Evolutionary conservation across 2,797 vertebrate species (phyloP).

Genomic region (Molothrus aeneus): DNA sequence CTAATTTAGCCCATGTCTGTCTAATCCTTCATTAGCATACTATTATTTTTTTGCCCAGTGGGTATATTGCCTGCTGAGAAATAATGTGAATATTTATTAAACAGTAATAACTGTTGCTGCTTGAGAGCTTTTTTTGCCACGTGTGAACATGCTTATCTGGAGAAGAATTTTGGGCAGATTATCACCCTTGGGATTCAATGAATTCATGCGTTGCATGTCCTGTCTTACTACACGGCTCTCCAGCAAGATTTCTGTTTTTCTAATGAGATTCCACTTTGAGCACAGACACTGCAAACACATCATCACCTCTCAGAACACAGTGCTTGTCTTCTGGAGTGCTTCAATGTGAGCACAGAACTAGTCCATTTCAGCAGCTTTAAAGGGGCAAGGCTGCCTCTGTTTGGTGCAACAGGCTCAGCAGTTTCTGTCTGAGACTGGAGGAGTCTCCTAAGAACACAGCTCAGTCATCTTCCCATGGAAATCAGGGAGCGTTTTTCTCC

Average conservation of each 20-base stretch:
- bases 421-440: neutral
- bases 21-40: constrained; percentile 20
- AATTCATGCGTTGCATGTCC: neutral
- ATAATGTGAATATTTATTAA: constrained; percentile 14
- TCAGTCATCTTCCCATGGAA: neutral
- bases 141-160: constrained; percentile 15
- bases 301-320: neutral
- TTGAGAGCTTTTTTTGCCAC: neutral
- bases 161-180: constrained; percentile 38
- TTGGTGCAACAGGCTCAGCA: neutral
- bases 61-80: constrained; percentile 6
- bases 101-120: constrained; percentile 40
- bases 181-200: constrained; percentile 37
- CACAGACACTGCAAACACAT: neutral
- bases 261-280: neutral
- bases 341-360: neutral
- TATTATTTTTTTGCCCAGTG: constrained; percentile 4
- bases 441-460: neutral
- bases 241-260: constrained; percentile 28
- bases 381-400: neutral
- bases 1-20: constrained; percentile 17
- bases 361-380: neutral
- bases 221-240: neutral
- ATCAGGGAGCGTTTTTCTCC: accelerated
- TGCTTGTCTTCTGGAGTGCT: neutral